Percentiles rank a stretch among this genome's conserved stretches.
Conservation (phyloP, 2,113 vertebrate species). For the Casuarius casuarius region DNA sequence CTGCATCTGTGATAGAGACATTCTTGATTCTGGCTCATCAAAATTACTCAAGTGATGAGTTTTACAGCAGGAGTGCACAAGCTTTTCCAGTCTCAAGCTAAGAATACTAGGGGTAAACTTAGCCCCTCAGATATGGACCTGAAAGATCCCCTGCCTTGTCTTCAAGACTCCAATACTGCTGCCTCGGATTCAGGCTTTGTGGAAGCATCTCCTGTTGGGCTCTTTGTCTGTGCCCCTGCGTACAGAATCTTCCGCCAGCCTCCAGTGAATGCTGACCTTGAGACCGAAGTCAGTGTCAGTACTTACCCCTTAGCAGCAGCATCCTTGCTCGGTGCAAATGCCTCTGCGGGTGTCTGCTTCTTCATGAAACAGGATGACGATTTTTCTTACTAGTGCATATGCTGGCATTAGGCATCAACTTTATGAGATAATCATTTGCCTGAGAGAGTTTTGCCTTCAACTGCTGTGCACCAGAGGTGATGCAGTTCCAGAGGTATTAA, state of each 20-base stretch:
- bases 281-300: background rate
- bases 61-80: background rate
- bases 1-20: background rate
- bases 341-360: background rate
- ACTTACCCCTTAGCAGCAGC: background rate
- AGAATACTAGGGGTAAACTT: background rate
- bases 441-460: too few relatives aligned
- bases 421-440: too few relatives aligned
- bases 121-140: background rate
- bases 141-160: background rate
- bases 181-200: too few relatives aligned
- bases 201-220: too few relatives aligned
- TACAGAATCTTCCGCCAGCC: background rate
- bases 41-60: background rate
- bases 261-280: background rate
- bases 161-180: background rate
- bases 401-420: background rate
- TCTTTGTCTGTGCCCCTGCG: background rate
- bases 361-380: background rate
- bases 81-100: background rate
- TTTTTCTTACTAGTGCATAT: background rate
- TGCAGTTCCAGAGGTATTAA: background rate
- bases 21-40: background rate
- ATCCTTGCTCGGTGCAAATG: background rate
- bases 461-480: too few relatives aligned